Evolutionary conservation across 37 sponge, comb jelly and placozoan genomes (phyloP), one percentile per base, ranked within the genome.

Genomic region (Bolinopsis microptera): DNA sequence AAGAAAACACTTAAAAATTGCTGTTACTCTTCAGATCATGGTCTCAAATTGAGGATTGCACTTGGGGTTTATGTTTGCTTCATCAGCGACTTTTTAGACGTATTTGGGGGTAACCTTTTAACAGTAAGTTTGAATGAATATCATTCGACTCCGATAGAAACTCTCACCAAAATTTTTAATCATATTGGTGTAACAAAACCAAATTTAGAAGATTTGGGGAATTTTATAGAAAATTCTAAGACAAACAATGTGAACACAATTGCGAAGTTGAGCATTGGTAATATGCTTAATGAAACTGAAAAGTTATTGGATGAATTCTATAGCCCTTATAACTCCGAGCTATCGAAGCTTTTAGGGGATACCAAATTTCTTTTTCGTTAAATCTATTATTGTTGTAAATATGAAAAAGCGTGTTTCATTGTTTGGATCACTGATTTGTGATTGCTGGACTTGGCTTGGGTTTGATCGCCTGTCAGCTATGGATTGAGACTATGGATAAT

Each of bases 231-330:
- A 0, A 88, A 35, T 18, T 68, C 80, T 18, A 93, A 93, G 28
- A 32, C 31, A 0, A 92, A 93, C 76, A 31, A 68, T 68, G 92
- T 86, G 92, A 95, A 93, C 24, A 36, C 2, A 41, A 40, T 30
- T 0, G 76, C 67, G 1, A 67, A 95, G 68, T 92, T 80, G 39
- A 69, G 34, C 9, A 34, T 61, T 24, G 83, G 82, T 0, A 76
- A 93, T 25, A 48, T 48, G 61, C 21, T 22, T 32, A 36, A 34
- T 33, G 80, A 18, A 1, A 77, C 80, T 13, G 36, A 16, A 9
- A 1, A 34, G 35, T 32, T 77, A 32, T 32, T 77, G 35, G 32
- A 21, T 18, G 36, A 77, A 9, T 77, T 77, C 37, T 77, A 77
- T 77, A 21, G 9, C 5, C 80, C 80, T 1, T 77, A 77, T 18